Percentiles rank a stretch among this genome's conserved stretches.
Evolutionary conservation across 2,888 invertebrate genomes (phyloP).

Genomic region (Portevinia maculata): DNA sequence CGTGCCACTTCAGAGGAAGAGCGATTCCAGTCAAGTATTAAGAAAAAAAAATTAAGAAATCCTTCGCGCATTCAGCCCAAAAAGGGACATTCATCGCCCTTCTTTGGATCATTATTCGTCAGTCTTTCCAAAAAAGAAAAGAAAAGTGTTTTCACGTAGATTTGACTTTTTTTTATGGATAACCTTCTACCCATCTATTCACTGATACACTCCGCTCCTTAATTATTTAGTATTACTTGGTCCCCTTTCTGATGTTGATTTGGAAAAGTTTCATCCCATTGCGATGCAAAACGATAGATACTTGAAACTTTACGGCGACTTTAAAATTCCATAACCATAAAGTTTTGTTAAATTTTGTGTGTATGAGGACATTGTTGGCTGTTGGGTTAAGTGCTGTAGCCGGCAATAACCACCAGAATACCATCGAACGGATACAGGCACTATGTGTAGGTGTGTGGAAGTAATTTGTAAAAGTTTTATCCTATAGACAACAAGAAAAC

Average conservation of each 20-base stretch:
- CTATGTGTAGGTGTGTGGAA: constrained; percentile 30
- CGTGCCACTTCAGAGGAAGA: constrained; percentile 25
- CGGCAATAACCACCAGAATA: background rate
- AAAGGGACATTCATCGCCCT: background rate
- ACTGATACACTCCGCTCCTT: constrained; percentile 9
- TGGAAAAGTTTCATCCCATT: background rate
- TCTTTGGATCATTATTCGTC: background rate
- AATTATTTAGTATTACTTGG: constrained; percentile 25
- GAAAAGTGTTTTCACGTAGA: constrained; percentile 38
- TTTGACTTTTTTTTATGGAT: constrained; percentile 16
- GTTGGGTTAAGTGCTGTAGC: constrained; percentile 7
- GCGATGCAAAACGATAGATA: background rate
- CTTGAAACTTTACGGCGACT: constrained; percentile 27
- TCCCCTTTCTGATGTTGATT: background rate
- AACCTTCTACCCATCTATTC: background rate
- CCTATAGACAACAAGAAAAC: constrained; percentile 29
- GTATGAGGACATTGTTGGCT: constrained; percentile 13
- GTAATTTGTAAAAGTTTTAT: constrained; percentile 59
- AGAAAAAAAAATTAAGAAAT: background rate
- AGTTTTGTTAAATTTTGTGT: constrained; percentile 25
- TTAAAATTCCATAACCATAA: constrained; percentile 55
- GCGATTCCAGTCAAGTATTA: background rate
- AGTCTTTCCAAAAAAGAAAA: constrained; percentile 10
- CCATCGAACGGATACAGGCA: background rate
- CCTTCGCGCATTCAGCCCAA: background rate